Conservation (phyloP, 2,888 invertebrate species). For the Abrostola tripartita region DNA sequence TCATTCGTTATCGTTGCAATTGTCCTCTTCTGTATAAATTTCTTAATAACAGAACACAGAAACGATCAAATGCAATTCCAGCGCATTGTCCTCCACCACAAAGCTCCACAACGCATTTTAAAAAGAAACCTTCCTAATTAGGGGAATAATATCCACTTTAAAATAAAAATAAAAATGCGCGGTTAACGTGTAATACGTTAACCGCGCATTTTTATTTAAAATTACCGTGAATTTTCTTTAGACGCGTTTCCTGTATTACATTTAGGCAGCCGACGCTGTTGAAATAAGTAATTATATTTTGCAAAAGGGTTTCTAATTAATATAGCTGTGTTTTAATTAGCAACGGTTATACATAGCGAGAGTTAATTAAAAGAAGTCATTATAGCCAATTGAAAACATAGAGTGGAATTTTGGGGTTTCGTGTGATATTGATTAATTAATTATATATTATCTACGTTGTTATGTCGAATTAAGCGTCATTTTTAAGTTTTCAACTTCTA, state of each 20-base stretch:
- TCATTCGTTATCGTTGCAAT: slow-evolving; percentile 84
- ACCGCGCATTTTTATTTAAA: slow-evolving; percentile 52
- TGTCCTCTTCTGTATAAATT: slow-evolving; percentile 72
- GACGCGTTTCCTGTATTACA: slow-evolving; percentile 54
- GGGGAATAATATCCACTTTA: slow-evolving; percentile 43
- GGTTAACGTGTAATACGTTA: slow-evolving; percentile 40
- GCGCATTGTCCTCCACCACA: slow-evolving; percentile 56
- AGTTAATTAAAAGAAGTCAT: slow-evolving; percentile 57
- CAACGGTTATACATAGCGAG: slow-evolving; percentile 53
- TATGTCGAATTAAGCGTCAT: too few relatives aligned
- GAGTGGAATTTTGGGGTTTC: slow-evolving; percentile 35
- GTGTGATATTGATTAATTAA: slow-evolving; percentile 36
- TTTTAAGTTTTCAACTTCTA: too few relatives aligned
- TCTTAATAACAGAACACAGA: slow-evolving; percentile 74
- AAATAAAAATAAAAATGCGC: too few relatives aligned
- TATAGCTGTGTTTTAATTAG: slow-evolving; percentile 65
- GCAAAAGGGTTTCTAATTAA: slow-evolving; percentile 67
- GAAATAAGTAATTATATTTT: slow-evolving; percentile 64
- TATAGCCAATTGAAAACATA: slow-evolving; percentile 31
- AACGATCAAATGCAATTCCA: slow-evolving; percentile 68
- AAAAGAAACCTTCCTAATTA: slow-evolving; percentile 49
- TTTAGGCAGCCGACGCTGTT: slow-evolving; percentile 54
- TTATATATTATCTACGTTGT: not conserved
- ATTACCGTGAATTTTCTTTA: slow-evolving; percentile 52
- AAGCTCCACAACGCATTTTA: slow-evolving; percentile 41